A percentile compares a stretch with the other conserved stretches of the same genome.
Evolutionary conservation across 2,888 invertebrate genomes (phyloP).

Genomic region (Uropetala carovei): DNA sequence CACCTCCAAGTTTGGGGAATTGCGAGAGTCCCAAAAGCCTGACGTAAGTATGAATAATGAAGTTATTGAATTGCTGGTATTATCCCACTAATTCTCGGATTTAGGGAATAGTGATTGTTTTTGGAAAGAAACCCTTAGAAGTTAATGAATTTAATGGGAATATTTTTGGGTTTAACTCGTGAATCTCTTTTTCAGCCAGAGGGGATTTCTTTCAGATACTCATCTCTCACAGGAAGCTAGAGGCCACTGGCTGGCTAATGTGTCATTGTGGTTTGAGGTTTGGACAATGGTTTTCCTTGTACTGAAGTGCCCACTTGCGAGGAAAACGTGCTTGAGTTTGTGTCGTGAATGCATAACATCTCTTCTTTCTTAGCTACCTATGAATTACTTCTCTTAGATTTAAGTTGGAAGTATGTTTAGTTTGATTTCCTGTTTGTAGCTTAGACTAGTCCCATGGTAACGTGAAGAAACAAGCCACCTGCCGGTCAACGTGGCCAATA

Average conservation of each 20-base stretch:
- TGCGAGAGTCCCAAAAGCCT: constrained; percentile 58
- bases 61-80: constrained; percentile 63
- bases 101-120: constrained; percentile 52
- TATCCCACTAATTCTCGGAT: constrained; percentile 61
- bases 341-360: constrained; percentile 47
- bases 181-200: constrained; percentile 60
- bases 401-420: constrained; percentile 63
- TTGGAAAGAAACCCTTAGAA: constrained; percentile 56
- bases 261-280: constrained; percentile 60
- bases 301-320: constrained; percentile 44
- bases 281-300: constrained; percentile 52
- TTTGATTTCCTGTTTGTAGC: constrained; percentile 49
- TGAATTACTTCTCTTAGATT: constrained; percentile 60
- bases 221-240: constrained; percentile 41
- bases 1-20: constrained; percentile 60
- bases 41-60: constrained; percentile 61
- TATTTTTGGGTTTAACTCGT: constrained; percentile 56
- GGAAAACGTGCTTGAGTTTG: neutral
- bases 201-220: constrained; percentile 53
- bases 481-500: constrained; percentile 16
- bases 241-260: constrained; percentile 39
- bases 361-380: constrained; percentile 58
- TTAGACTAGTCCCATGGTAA: constrained; percentile 51
- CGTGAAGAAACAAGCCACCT: constrained; percentile 48
- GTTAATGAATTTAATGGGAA: constrained; percentile 48